These are phyloP conservation scores for Tychaedon coryphoeus DNA, from an alignment of 2,113 vertebrate genomes.

Conservation along the genomic window DNA sequence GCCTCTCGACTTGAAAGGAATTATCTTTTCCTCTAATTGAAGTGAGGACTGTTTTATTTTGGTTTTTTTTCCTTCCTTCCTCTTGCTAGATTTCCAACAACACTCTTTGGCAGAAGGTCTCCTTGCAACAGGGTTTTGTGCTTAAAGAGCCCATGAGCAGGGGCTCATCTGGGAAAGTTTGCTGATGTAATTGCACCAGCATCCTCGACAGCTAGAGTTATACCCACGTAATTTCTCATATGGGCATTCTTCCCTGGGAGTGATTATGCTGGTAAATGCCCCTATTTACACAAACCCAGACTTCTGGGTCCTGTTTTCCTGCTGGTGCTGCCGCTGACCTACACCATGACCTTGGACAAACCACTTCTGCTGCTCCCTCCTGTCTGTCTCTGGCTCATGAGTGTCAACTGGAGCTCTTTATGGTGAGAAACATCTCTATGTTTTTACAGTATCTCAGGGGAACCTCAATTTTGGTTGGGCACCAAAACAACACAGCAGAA, in stretches of 20 bases:
- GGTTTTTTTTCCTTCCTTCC: conserved; percentile 45
- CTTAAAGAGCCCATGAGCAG: background rate
- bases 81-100: conserved; percentile 6
- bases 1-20: conserved; percentile 61
- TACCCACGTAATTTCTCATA: background rate
- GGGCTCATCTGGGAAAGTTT: background rate
- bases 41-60: conserved; percentile 23
- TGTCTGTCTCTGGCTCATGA: background rate
- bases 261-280: background rate
- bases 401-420: background rate
- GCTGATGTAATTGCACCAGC: background rate
- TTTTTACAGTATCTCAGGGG: background rate
- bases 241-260: background rate
- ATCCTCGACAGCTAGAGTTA: background rate
- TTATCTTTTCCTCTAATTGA: conserved; percentile 66
- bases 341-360: background rate
- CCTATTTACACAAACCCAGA: background rate
- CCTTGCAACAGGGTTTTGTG: background rate
- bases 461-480: background rate
- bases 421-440: background rate
- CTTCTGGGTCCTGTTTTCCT: background rate
- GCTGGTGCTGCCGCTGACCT: background rate
- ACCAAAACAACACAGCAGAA: background rate
- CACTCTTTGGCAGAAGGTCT: background rate
- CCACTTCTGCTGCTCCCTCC: background rate